Conservation (phyloP, 2,797 vertebrate genomes). For the Sebastes wilsoni region DNA sequence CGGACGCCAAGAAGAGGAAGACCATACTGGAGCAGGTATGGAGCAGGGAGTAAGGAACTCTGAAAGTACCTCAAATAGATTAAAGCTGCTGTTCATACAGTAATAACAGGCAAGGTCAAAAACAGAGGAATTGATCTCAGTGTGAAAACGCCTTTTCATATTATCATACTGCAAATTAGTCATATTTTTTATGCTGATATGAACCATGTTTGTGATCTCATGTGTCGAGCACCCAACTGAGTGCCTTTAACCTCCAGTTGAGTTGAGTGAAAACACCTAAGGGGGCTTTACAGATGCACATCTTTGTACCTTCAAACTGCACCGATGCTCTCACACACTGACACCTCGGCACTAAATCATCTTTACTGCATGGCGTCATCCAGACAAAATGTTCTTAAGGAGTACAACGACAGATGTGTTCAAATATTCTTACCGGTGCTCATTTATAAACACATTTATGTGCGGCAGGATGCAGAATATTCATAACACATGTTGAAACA, state of each 20-base stretch:
- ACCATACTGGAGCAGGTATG: conserved; percentile 93
- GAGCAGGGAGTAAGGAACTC: neutral
- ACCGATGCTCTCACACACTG: neutral
- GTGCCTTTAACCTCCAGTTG: neutral
- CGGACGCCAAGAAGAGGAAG: conserved; percentile 92
- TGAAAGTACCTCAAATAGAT: neutral
- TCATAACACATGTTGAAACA: conserved; percentile 28
- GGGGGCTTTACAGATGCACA: conserved; percentile 16
- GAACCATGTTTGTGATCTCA: conserved; percentile 23
- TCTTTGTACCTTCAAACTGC: conserved; percentile 1
- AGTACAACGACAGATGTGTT: conserved; percentile 40
- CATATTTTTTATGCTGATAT: neutral
- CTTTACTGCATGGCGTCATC: conserved; percentile 32
- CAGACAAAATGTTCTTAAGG: conserved; percentile 33
- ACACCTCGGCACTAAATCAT: conserved; percentile 33
- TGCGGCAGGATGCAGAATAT: conserved; percentile 23
- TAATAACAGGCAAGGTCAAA: neutral
- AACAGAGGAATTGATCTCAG: neutral
- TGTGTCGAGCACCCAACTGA: neutral
- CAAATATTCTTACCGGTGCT: conserved; percentile 11
- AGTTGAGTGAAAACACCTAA: conserved; percentile 25
- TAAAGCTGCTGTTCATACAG: neutral
- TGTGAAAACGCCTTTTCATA: neutral
- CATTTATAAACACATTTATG: conserved; percentile 27
- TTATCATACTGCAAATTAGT: neutral